A percentile compares a stretch with the other conserved stretches of the same genome.
Evolutionary conservation across 2,113 vertebrate species (phyloP).

Genomic region (Gambusia affinis): DNA sequence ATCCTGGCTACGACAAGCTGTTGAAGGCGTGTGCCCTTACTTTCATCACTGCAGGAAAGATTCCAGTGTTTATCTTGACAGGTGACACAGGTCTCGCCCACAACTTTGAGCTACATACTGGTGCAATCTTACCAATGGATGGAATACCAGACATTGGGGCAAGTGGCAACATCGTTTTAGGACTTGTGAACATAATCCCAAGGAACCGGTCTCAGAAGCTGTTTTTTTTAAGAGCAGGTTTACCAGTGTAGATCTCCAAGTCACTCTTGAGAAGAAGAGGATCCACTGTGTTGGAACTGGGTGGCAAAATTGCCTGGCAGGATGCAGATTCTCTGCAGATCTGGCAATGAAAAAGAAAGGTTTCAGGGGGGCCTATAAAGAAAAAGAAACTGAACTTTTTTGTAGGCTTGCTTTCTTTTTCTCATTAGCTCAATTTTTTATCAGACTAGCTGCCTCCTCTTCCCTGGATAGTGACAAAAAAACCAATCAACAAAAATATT

Average conservation of each 20-base stretch:
- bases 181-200: no score
- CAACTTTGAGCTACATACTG: not conserved
- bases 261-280: not conserved
- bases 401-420: no score
- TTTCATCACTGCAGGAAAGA: not conserved
- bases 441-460: no score
- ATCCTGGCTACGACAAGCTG: conserved; percentile 3
- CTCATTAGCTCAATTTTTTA: no score
- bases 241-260: not conserved
- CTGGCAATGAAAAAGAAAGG: not conserved
- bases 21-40: not conserved
- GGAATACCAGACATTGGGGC: conserved; percentile 1
- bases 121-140: conserved; percentile 5
- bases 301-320: no score
- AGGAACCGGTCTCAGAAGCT: no score
- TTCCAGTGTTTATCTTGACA: not conserved
- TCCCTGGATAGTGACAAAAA: no score
- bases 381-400: not conserved
- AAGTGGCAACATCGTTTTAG: conserved; percentile 1
- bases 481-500: no score
- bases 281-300: not conserved
- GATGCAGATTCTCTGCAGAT: no score
- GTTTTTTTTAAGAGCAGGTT: no score
- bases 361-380: not conserved
- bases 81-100: not conserved